A percentile compares a stretch with the other conserved stretches of the same genome.
Conservation (phyloP, 2,888 invertebrate species). For the Limenitis camilla region DNA sequence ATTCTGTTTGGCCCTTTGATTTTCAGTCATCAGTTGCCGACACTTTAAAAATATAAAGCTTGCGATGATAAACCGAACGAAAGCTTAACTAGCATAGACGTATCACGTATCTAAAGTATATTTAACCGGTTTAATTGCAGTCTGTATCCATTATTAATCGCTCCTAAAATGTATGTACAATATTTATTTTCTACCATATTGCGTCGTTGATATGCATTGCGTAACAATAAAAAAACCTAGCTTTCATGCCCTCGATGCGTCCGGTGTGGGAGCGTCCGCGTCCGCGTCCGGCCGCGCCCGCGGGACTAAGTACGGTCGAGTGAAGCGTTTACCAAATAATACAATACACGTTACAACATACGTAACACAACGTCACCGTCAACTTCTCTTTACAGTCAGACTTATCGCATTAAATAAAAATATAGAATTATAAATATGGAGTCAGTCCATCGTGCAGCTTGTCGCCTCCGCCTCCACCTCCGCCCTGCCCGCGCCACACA, state of each 20-base stretch:
- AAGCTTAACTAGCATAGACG: conserved; percentile 70
- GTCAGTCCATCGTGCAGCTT: conserved; percentile 40
- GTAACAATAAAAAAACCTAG: conserved; percentile 74
- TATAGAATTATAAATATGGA: conserved; percentile 69
- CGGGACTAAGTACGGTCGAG: conserved; percentile 63
- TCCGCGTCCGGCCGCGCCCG: conserved; percentile 33
- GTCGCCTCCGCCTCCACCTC: too few species aligned
- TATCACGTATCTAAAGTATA: conserved; percentile 71
- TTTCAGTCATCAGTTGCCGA: conserved; percentile 69
- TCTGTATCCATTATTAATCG: conserved; percentile 68
- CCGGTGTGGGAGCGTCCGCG: conserved; percentile 41
- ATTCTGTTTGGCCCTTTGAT: conserved; percentile 63
- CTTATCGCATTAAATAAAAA: conserved; percentile 73
- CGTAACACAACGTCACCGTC: conserved; percentile 59
- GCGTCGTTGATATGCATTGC: conserved; percentile 75
- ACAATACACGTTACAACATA: conserved; percentile 64
- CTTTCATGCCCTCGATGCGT: conserved; percentile 62
- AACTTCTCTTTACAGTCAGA: conserved; percentile 68
- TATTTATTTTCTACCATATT: conserved; percentile 75
- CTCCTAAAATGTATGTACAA: conserved; percentile 70
- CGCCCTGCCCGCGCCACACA: conserved; percentile 8
- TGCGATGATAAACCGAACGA: conserved; percentile 64
- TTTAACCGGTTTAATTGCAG: conserved; percentile 66
- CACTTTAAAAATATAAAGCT: conserved; percentile 58
- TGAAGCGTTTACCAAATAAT: conserved; percentile 67